A percentile compares a stretch with the other conserved stretches of the same genome.
Evolutionary conservation across 2,888 invertebrate genomes (phyloP).

Genomic region (Sminthurides aquaticus): DNA sequence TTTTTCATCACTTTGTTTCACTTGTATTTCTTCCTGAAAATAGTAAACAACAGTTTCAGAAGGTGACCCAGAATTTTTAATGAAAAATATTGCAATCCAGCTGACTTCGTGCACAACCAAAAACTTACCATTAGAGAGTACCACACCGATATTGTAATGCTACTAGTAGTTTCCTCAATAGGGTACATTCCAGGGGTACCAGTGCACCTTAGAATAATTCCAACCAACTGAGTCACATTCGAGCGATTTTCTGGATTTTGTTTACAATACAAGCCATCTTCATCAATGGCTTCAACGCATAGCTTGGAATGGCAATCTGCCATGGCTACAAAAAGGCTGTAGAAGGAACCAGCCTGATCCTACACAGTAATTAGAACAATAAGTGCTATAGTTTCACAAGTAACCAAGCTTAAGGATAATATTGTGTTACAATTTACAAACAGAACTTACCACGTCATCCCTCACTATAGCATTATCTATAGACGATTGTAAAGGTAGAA

Average conservation of each 20-base stretch:
- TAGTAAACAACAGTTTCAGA: not conserved
- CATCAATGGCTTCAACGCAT: conserved; percentile 38
- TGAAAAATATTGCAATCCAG: not conserved
- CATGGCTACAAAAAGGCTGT: conserved; percentile 38
- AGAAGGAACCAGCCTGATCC: conserved; percentile 40
- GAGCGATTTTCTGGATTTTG: conserved; percentile 31
- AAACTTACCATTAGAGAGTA: conserved; percentile 39
- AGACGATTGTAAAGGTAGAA: conserved; percentile 34
- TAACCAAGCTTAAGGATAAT: not conserved
- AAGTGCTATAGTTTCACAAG: not conserved
- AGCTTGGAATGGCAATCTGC: conserved; percentile 40
- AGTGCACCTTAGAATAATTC: conserved; percentile 37
- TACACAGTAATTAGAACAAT: conserved; percentile 15
- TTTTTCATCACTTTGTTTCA: conserved; percentile 29
- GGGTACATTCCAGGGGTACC: conserved; percentile 39
- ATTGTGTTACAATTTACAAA: not conserved
- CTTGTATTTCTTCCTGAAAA: conserved; percentile 39
- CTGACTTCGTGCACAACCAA: not conserved
- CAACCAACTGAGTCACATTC: conserved; percentile 34
- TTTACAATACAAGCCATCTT: conserved; percentile 28
- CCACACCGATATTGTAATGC: conserved; percentile 41
- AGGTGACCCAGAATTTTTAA: not conserved
- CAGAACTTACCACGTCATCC: conserved; percentile 33
- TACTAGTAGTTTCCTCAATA: conserved; percentile 39
- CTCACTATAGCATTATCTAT: conserved; percentile 32